Evolutionary conservation across 2,113 vertebrate species (phyloP).

Genomic region (Bothrops jararaca): DNA sequence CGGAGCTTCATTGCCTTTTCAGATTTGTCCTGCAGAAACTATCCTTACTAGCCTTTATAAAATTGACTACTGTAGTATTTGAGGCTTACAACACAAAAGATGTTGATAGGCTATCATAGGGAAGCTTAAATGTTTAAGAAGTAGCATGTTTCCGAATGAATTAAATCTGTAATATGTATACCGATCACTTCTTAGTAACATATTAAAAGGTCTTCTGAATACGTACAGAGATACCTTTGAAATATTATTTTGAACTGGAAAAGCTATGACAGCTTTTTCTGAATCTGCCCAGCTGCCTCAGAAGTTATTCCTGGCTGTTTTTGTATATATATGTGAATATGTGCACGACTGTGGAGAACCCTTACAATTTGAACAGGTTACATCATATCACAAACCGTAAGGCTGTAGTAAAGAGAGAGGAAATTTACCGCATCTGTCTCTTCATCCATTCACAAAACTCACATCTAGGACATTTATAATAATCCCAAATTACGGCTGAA

Average conservation of each 20-base stretch:
- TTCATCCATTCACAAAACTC: neutral
- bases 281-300: neutral
- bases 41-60: slow-evolving; percentile 51
- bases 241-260: neutral
- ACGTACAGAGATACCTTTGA: neutral
- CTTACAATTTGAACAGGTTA: neutral
- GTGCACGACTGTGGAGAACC: neutral
- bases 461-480: neutral
- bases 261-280: neutral
- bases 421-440: neutral
- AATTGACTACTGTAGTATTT: slow-evolving; percentile 33
- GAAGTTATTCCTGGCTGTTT: neutral
- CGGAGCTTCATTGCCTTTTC: slow-evolving; percentile 40
- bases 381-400: neutral
- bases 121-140: slow-evolving; percentile 43
- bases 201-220: neutral
- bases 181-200: neutral
- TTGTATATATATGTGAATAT: neutral
- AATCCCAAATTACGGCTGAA: neutral
- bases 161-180: slow-evolving; percentile 10
- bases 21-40: slow-evolving; percentile 22
- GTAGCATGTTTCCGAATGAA: slow-evolving; percentile 10
- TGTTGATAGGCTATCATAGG: slow-evolving; percentile 23
- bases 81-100: slow-evolving; percentile 35
- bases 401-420: neutral